These are phyloP conservation scores for Tichodroma muraria DNA, from an alignment of 2,113 vertebrate genomes.

Conservation along the genomic window DNA sequence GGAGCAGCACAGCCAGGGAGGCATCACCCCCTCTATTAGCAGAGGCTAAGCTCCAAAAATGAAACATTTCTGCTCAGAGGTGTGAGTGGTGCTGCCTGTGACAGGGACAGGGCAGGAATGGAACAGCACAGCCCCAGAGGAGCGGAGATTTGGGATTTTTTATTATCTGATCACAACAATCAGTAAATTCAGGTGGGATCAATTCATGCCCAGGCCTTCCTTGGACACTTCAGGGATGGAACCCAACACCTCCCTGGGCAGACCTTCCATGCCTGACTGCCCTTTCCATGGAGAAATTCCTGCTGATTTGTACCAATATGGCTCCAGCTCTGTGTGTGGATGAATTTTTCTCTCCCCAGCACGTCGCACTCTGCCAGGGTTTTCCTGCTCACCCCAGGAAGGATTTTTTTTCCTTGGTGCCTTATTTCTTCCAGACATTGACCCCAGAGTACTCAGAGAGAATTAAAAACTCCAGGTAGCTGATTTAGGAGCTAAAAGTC, in stretches of 20 bases:
- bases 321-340: neutral
- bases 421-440: neutral
- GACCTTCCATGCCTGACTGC: no score
- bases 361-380: neutral
- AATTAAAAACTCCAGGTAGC: neutral
- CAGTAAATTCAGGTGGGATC: neutral
- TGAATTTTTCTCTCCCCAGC: neutral
- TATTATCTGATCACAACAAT: neutral
- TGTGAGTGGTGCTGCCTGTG: neutral
- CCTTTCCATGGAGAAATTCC: neutral
- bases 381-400: neutral
- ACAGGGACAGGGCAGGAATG: neutral
- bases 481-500: neutral
- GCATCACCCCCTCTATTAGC: neutral
- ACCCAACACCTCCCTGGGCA: neutral
- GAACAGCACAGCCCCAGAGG: neutral
- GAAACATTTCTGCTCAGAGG: neutral
- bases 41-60: neutral
- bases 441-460: neutral
- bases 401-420: neutral
- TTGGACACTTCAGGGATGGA: neutral
- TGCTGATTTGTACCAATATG: neutral
- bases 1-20: neutral
- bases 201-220: neutral
- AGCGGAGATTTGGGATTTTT: accelerated